Conservation (phyloP, 1,140 invertebrate genomes). For the Ganaspis sp. region DNA sequence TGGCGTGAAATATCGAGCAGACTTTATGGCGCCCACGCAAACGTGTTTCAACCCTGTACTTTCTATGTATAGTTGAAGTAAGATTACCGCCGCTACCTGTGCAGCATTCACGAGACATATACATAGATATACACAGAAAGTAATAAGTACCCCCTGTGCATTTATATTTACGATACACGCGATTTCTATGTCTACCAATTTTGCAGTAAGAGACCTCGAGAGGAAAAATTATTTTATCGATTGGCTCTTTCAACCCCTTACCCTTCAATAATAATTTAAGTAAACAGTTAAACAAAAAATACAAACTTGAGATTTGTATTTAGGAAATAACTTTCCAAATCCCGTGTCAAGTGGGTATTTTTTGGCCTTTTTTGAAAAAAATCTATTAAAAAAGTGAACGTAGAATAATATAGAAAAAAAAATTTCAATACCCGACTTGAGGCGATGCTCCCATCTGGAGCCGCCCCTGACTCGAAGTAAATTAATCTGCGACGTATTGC, state of each 20-base stretch:
- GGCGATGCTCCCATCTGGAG: too few relatives aligned
- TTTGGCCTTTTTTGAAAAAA: too few relatives aligned
- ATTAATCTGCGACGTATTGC: too few relatives aligned
- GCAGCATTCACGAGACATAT: background rate
- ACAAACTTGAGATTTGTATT: too few relatives aligned
- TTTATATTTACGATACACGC: conserved; percentile 24
- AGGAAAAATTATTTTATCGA: conserved; percentile 6
- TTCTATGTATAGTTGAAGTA: conserved; percentile 20
- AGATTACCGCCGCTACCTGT: conserved; percentile 18
- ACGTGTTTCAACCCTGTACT: conserved; percentile 51
- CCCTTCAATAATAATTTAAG: too few relatives aligned
- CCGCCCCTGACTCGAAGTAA: too few relatives aligned
- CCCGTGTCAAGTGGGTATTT: too few relatives aligned
- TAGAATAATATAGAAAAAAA: too few relatives aligned
- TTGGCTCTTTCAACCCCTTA: background rate
- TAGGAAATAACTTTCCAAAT: too few relatives aligned
- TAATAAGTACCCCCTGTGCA: background rate
- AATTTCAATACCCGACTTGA: too few relatives aligned
- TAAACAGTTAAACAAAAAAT: too few relatives aligned
- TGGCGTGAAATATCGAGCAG: conserved; percentile 56
- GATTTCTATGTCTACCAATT: conserved; percentile 1
- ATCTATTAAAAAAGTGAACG: too few relatives aligned
- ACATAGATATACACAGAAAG: background rate
- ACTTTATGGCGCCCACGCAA: conserved; percentile 67
- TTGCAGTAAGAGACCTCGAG: background rate